Evolutionary conservation across 1,140 invertebrate genomes (phyloP).

Genomic region (Platyscapa corneri): DNA sequence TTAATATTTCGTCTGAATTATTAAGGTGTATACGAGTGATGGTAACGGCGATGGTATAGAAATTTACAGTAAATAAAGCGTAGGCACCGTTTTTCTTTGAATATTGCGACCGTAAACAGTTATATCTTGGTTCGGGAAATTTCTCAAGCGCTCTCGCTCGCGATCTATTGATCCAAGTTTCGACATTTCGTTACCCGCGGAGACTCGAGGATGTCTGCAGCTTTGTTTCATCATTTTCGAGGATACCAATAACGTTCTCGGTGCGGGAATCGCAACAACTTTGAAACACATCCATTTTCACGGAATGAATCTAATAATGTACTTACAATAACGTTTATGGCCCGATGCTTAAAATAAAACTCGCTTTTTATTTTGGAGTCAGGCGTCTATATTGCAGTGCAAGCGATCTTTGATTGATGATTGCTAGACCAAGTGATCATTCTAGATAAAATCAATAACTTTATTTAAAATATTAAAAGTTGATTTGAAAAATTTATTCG

Average conservation of each 20-base stretch:
- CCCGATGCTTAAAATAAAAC: no score
- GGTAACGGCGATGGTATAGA: not conserved
- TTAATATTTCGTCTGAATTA: not conserved
- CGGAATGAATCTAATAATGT: not conserved
- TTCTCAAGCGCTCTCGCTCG: constrained; percentile 16
- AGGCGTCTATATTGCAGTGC: not conserved
- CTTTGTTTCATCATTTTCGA: not conserved
- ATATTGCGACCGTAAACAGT: not conserved
- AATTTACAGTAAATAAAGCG: constrained; percentile 9
- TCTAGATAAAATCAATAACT: not conserved
- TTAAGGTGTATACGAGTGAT: not conserved
- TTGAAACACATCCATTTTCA: not conserved
- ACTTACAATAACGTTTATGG: not conserved
- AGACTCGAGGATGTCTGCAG: not conserved
- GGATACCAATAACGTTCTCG: not conserved
- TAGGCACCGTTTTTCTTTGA: not conserved
- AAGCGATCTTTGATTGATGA: not conserved
- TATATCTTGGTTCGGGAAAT: not conserved
- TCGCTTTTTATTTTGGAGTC: not conserved
- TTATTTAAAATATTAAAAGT: not conserved
- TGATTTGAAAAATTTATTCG: not conserved
- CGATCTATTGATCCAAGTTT: constrained; percentile 14
- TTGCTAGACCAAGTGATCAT: not conserved
- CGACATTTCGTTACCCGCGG: constrained; percentile 14
- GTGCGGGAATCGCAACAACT: not conserved